Evolutionary conservation across 2,113 vertebrate genomes (phyloP), one percentile per base, ranked within the genome.

Genomic region (Psittacula cyanocephala): DNA sequence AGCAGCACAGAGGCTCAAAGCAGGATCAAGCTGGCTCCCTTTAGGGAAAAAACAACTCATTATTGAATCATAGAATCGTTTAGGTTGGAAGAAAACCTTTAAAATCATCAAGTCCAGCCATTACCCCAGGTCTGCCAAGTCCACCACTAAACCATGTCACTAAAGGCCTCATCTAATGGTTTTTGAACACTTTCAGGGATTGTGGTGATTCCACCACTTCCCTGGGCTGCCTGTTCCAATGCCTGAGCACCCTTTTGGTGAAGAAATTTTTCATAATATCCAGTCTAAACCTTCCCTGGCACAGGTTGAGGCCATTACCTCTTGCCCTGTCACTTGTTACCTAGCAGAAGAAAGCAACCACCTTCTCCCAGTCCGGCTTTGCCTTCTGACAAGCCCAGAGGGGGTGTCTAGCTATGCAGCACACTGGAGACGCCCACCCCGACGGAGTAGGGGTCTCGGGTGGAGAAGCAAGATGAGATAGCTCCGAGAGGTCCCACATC

Each of bases 1-100:
- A 20, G 31, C 63, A 31, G 52, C 0, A 1, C 37, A 18, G 13
- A 22, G 16, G 10, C 11, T 16, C 1, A 0, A 46, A 86, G 33
- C 49, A 35, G 31, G 28, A 37, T 3, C 0, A 6, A 11, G 3
- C 24, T 47, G 35, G 13, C 20, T 71, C 12, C 12, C 5, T 46
- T 10, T 27, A 23, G 2, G 12, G 55, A 9, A 24, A 65, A 67
- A 24, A 3, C 7, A 11, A 4, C 6, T 59, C 57, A 35, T 15
- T 59, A 35, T 35, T 35, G 33, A 35, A 35, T 35, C 22, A 35
- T 3, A 59, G 22, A 59, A 59, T 24, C 6, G 3, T 35, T 59
- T 35, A 35, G 20, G 22, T 59, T 24, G 57, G 33, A 59, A 59
- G 33, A 59, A n/a, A n/a, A 24, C 33, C 57, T 35, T 59, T 15